Conservation (phyloP, 2,888 invertebrate genomes). For the Nomada goodeniana region DNA sequence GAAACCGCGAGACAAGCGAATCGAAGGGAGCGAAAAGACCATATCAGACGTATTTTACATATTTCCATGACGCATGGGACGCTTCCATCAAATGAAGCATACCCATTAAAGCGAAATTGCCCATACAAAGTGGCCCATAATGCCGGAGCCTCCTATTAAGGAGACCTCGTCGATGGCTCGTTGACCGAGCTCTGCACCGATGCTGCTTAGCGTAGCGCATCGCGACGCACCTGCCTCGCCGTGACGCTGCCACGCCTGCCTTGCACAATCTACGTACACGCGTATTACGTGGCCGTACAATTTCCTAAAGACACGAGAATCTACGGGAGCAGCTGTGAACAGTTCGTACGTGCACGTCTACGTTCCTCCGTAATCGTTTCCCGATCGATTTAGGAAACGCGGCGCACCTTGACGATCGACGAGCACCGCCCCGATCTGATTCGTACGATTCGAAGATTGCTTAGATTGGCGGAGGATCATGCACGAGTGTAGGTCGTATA, state of each 20-base stretch:
- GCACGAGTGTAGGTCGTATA: too few relatives aligned
- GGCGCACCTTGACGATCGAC: conserved; percentile 20
- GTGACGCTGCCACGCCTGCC: conserved; percentile 60
- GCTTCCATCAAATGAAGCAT: conserved; percentile 69
- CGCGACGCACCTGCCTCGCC: conserved; percentile 69
- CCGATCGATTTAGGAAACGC: conserved; percentile 20
- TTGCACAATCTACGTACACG: conserved; percentile 22
- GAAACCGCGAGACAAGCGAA: conserved; percentile 1
- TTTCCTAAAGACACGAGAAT: conserved; percentile 59
- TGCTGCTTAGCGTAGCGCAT: conserved; percentile 67
- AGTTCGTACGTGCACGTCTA: background rate
- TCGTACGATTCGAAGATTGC: background rate
- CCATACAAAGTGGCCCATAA: conserved; percentile 76
- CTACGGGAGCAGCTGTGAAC: conserved; percentile 40
- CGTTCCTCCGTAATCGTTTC: conserved; percentile 3
- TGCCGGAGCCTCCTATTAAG: conserved; percentile 77
- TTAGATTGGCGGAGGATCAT: too few relatives aligned
- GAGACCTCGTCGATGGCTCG: conserved; percentile 66
- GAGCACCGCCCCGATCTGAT: background rate
- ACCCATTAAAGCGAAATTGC: conserved; percentile 78
- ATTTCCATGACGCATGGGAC: conserved; percentile 57
- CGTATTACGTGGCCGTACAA: conserved; percentile 41
- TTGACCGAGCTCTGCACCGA: conserved; percentile 52
- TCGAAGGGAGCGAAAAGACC: conserved; percentile 2
- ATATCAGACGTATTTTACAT: conserved; percentile 41